Conservation (phyloP, 2,888 invertebrate species). For the Herminia tarsipennalis region DNA sequence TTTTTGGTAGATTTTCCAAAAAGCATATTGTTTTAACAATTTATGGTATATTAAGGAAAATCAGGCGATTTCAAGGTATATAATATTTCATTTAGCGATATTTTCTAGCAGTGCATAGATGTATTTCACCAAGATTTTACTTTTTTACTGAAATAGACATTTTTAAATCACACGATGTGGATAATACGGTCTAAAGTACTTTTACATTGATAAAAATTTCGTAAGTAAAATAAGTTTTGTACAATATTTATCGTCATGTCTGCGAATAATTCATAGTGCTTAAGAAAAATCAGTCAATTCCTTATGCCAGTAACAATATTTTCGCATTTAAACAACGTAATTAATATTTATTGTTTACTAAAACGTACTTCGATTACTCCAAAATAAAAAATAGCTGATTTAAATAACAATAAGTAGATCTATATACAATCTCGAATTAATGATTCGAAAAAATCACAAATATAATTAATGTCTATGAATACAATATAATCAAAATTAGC, state of each 20-base stretch:
- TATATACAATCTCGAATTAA: slow-evolving; percentile 64
- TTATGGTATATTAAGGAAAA: too few relatives aligned
- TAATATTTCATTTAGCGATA: too few relatives aligned
- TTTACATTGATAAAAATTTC: background rate
- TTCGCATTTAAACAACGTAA: slow-evolving; percentile 16
- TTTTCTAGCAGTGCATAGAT: too few relatives aligned
- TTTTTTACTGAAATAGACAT: too few relatives aligned
- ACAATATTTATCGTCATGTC: slow-evolving; percentile 16
- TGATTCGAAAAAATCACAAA: slow-evolving; percentile 44
- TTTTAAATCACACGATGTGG: too few relatives aligned
- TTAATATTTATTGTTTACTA: slow-evolving; percentile 16
- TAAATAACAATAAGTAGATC: slow-evolving; percentile 37
- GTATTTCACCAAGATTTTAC: too few relatives aligned
- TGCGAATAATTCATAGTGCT: slow-evolving; percentile 12
- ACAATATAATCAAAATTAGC: slow-evolving; percentile 14
- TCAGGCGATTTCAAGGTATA: too few relatives aligned
- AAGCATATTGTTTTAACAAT: too few relatives aligned
- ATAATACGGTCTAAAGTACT: too few relatives aligned
- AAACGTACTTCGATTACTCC: slow-evolving; percentile 25
- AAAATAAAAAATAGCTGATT: slow-evolving; percentile 25
- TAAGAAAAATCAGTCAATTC: slow-evolving; percentile 38
- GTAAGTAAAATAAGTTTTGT: background rate
- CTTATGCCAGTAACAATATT: slow-evolving; percentile 16
- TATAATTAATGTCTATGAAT: slow-evolving; percentile 32
- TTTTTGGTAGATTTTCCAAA: too few relatives aligned